phyloP scores from a whole-genome alignment of 2,113 vertebrate genomes.

The Ascaphus truei region DNA sequence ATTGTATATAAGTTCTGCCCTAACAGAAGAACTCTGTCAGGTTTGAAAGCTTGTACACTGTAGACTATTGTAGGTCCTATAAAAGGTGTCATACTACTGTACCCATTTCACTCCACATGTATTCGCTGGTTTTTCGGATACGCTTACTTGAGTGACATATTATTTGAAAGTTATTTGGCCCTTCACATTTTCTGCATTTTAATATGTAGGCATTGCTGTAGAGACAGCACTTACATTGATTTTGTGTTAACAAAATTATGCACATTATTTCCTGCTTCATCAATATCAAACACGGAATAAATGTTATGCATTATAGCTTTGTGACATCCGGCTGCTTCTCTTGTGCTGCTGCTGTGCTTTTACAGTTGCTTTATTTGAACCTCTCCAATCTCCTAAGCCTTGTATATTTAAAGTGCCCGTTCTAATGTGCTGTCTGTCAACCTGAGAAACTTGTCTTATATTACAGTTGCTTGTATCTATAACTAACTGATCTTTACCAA shows the following conservation, averaged over 20 bases:
- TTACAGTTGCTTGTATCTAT: no score
- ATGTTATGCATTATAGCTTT: not conserved
- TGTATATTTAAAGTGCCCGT: not conserved
- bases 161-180: not conserved
- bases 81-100: no score
- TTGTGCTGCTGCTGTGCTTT: not conserved
- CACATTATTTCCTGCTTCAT: not conserved
- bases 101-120: no score
- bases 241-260: not conserved
- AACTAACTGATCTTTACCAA: no score
- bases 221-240: not conserved
- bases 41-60: no score
- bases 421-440: not conserved
- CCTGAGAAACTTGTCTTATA: not conserved
- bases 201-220: not conserved
- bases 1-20: no score
- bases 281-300: constrained; percentile 6
- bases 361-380: not conserved
- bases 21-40: no score
- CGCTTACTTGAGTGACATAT: not conserved
- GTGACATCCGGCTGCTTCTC: not conserved
- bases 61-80: no score
- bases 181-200: not conserved
- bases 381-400: not conserved
- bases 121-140: no score